A percentile compares a stretch with the other conserved stretches of the same genome.
Conservation (phyloP, 2,888 invertebrate species). For the Macaria notata region DNA sequence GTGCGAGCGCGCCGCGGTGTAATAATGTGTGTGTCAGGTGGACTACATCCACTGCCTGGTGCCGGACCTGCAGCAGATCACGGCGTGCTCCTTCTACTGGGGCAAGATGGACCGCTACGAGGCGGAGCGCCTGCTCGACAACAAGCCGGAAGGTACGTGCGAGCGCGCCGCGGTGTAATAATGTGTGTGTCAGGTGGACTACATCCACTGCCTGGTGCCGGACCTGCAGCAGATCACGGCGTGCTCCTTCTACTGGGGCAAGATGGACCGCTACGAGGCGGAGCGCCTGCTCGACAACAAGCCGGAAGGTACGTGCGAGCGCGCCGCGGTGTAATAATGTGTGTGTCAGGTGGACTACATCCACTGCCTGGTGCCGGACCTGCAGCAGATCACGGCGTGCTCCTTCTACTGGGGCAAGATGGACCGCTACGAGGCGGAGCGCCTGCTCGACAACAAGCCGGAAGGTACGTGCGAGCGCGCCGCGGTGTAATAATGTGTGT, state of each 20-base stretch:
- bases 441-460: constrained; percentile 94
- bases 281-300: constrained; percentile 95
- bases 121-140: constrained; percentile 95
- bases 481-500: too few relatives aligned
- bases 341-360: constrained; percentile 92
- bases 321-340: too few relatives aligned
- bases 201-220: constrained; percentile 97
- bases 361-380: constrained; percentile 97
- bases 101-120: constrained; percentile 99
- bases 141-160: constrained; percentile 95
- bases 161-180: too few relatives aligned
- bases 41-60: constrained; percentile 98
- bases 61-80: constrained; percentile 94
- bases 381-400: constrained; percentile 94
- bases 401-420: constrained; percentile 99
- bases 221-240: constrained; percentile 94
- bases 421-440: constrained; percentile 98
- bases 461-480: too few relatives aligned
- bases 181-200: constrained; percentile 88
- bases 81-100: constrained; percentile 98
- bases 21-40: constrained; percentile 83
- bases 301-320: constrained; percentile 94
- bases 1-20: too few relatives aligned
- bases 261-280: constrained; percentile 99
- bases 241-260: constrained; percentile 98